A percentile compares a stretch with the other conserved stretches of the same genome.
Evolutionary conservation across 30 jellyfish, hydroid and myxozoan genomes (phyloP).

Genomic region (Turritopsis dohrnii): DNA sequence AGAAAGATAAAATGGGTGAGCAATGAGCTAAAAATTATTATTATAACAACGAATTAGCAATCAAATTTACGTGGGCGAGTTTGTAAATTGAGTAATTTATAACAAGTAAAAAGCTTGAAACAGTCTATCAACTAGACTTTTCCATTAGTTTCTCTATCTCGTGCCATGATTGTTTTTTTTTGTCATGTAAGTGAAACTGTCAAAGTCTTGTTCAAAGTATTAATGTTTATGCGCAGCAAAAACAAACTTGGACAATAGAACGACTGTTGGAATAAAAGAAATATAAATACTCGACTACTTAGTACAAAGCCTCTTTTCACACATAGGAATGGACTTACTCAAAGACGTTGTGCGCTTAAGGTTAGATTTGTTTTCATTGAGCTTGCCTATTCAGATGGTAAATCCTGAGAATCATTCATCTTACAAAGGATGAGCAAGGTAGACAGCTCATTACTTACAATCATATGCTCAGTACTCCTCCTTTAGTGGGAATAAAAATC

Average conservation of each 20-base stretch:
- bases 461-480: background rate
- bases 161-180: constrained; percentile 11
- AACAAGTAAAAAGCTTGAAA: background rate
- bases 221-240: background rate
- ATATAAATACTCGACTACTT: background rate
- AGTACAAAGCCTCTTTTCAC: background rate
- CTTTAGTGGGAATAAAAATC: background rate
- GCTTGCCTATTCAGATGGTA: background rate
- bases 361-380: constrained; percentile 12
- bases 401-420: background rate
- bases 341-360: background rate
- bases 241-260: background rate
- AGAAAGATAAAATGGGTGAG: too few relatives aligned
- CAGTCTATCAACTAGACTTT: too few relatives aligned
- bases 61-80: background rate
- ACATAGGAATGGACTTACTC: background rate
- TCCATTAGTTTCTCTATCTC: background rate
- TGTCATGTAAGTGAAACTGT: constrained; percentile 20
- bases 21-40: too few relatives aligned
- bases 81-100: background rate
- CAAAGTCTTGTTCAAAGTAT: constrained; percentile 3
- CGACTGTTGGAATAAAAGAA: background rate
- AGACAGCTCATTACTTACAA: background rate
- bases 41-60: too few relatives aligned
- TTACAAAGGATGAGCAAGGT: background rate